Evolutionary conservation across 2,888 invertebrate species (phyloP), one percentile per base, ranked within the genome.

Genomic region (Ectemnius continuus): DNA sequence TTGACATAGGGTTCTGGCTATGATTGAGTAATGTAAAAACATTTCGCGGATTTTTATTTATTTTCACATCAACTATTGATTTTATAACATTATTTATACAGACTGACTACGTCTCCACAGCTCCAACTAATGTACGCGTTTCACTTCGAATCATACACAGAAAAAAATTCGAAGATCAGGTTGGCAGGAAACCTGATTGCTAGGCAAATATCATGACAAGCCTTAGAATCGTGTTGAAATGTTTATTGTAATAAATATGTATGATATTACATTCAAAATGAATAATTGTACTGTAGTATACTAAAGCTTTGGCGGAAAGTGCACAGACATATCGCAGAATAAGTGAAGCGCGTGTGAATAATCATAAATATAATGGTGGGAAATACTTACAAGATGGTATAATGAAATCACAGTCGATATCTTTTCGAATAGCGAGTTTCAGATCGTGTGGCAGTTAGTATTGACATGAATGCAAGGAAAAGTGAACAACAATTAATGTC

Each of bases 221-320:
- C 80, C 77, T 84, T 79, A 79, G 80, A 78, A 77, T 82, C 77
- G 74, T 84, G 82, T 82, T 78, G 78, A 76, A 58, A 82, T 75
- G 73, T 79, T 84, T 81, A 84, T 81, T 83, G 84, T 84, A 84
- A 84, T 78, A 83, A 85, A 85, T 79, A 85, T 85, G 85, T 85
- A 85, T 67, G 66, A 83, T 84, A 85, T 73, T 83, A 83, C 79
- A 84, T 73, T 75, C 80, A 70, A 82, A 84, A 82, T 77, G 68
- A 75, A 85, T 80, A 76, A 85, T 81, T 85, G 85, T 85, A 85
- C 77, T 79, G 83, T 85, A 85, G 85, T 80, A 79, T 75, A 82
- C 68, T 70, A 74, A 83, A 80, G 80, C 75, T 83, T 76, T 72
- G 77, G 79, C 76, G 76, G 80, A 74, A 79, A 79, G 67, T 78